phyloP scores from a whole-genome alignment of 2,113 vertebrate species.

The Hydrochoerus hydrochaeris region DNA sequence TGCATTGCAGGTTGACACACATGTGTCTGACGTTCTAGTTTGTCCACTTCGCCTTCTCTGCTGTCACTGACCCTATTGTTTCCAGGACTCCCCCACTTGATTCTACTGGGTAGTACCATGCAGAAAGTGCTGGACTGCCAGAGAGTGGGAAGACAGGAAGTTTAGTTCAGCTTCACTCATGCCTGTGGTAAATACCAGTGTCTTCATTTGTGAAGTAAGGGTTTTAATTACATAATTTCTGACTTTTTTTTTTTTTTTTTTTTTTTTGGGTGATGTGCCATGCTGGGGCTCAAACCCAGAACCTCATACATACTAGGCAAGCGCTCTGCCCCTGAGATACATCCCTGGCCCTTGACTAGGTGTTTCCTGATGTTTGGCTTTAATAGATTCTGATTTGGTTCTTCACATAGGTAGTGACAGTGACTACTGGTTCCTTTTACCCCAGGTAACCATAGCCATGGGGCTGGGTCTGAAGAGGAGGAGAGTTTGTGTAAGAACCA shows the following conservation, averaged over 20 bases:
- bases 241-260: neutral
- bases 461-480: neutral
- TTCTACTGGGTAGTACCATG: neutral
- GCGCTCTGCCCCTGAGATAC: neutral
- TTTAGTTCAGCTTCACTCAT: neutral
- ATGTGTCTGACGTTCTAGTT: neutral
- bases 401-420: conserved; percentile 12
- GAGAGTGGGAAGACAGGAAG: neutral
- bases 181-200: neutral
- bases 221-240: conserved; percentile 7
- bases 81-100: neutral
- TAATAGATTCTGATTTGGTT: neutral
- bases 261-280: no score
- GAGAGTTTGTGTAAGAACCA: neutral
- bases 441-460: neutral
- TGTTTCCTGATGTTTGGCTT: neutral
- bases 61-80: neutral
- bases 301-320: neutral
- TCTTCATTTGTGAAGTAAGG: neutral
- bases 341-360: neutral
- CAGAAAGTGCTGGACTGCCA: neutral
- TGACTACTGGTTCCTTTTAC: neutral
- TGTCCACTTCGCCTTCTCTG: neutral
- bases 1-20: neutral
- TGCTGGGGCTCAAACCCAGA: neutral